phyloP scores from a whole-genome alignment of 1,140 invertebrate genomes.

The Phthorimaea operculella region DNA sequence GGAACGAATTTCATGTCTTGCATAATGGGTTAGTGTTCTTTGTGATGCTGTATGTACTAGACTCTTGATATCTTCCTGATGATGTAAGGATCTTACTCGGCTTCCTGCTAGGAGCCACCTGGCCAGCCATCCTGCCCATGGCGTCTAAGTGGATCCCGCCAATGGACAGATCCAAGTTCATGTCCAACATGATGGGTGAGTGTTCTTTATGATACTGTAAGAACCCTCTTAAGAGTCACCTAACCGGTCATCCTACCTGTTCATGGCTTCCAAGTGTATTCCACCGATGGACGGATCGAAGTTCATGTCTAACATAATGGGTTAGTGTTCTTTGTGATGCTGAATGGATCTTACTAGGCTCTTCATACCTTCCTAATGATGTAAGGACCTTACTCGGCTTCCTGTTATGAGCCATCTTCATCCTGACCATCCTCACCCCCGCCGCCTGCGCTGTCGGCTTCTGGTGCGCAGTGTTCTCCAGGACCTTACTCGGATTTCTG shows the following conservation, averaged over 20 bases:
- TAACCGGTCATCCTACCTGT: too few species aligned
- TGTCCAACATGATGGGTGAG: slow-evolving; percentile 88
- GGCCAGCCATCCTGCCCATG: slow-evolving; percentile 91
- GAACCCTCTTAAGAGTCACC: too few species aligned
- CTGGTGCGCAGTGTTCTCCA: slow-evolving; percentile 70
- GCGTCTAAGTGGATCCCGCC: slow-evolving; percentile 92
- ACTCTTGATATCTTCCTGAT: too few species aligned
- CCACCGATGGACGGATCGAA: slow-evolving; percentile 90
- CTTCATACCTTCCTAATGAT: too few species aligned
- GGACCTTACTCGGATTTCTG: slow-evolving; percentile 79
- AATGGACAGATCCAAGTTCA: slow-evolving; percentile 87
- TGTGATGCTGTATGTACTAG: too few species aligned
- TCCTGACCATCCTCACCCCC: slow-evolving; percentile 86
- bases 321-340: slow-evolving; percentile 64
- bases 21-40: slow-evolving; percentile 79
- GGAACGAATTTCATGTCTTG: slow-evolving; percentile 88
- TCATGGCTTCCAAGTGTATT: slow-evolving; percentile 90
- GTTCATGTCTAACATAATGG: slow-evolving; percentile 90
- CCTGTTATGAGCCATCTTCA: slow-evolving; percentile 83
- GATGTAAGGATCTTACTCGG: slow-evolving; percentile 77
- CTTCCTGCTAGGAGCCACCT: slow-evolving; percentile 86
- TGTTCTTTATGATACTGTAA: slow-evolving; percentile 13
- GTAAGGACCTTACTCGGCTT: slow-evolving; percentile 79
- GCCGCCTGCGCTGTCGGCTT: slow-evolving; percentile 74
- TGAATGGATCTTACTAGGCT: too few species aligned